phyloP scores from a whole-genome alignment of 2,113 vertebrate species.

The Arothron firmamentum region DNA sequence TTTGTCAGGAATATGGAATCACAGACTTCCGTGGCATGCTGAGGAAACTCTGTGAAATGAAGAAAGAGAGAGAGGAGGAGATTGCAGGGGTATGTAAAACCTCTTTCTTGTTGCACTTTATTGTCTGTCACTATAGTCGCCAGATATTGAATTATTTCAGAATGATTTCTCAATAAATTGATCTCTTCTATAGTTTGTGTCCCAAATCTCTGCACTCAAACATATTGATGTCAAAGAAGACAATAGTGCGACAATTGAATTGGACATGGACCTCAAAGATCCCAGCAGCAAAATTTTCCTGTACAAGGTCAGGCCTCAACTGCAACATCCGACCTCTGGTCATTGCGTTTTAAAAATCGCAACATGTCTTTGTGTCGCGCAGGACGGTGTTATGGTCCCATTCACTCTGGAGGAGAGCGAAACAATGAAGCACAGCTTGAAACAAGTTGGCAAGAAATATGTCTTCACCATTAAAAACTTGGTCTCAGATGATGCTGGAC shows the following conservation, averaged over 20 bases:
- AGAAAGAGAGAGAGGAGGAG: conserved; percentile 72
- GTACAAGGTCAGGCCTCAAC: conserved; percentile 80
- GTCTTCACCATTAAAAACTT: conserved; percentile 80
- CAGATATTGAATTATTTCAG: too few relatives aligned
- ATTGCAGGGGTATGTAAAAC: conserved; percentile 72
- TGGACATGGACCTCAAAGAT: conserved; percentile 86
- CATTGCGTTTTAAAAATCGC: neutral
- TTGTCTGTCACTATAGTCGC: neutral
- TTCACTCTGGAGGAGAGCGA: conserved; percentile 54
- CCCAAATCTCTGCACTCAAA: conserved; percentile 71
- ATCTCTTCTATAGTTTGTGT: conserved; percentile 72
- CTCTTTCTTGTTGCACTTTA: neutral
- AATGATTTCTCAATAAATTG: neutral
- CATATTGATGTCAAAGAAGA: conserved; percentile 75
- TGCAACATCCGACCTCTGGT: neutral
- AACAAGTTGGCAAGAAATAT: conserved; percentile 80
- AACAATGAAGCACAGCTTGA: conserved; percentile 73
- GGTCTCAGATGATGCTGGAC: conserved; percentile 77
- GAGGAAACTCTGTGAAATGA: conserved; percentile 81
- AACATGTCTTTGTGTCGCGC: conserved; percentile 2
- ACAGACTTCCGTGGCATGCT: conserved; percentile 88
- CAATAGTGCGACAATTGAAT: conserved; percentile 76
- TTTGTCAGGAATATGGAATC: conserved; percentile 82
- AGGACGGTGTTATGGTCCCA: conserved; percentile 82
- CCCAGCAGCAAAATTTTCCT: conserved; percentile 79